These are phyloP conservation scores for Unio delphinus DNA, from an alignment of 2,888 invertebrate genomes.

Conservation along the genomic window DNA sequence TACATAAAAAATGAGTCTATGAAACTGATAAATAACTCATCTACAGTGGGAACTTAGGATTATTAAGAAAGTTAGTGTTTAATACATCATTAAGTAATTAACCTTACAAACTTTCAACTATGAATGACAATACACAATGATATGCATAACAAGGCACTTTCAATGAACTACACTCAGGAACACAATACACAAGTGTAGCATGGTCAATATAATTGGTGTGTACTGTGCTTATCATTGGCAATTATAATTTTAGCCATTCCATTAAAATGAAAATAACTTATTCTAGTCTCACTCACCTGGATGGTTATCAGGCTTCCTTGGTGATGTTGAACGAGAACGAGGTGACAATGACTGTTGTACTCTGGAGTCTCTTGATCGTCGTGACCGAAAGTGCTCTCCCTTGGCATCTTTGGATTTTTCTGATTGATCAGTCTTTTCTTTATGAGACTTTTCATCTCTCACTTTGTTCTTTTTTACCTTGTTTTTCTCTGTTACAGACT, in stretches of 20 bases:
- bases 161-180: no score
- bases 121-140: no score
- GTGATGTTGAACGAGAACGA: conserved; percentile 20
- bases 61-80: no score
- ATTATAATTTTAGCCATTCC: no score
- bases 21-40: no score
- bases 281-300: conserved; percentile 5
- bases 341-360: conserved; percentile 24
- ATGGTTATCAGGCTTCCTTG: conserved; percentile 11
- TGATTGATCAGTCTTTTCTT: conserved; percentile 14
- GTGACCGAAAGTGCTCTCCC: background rate
- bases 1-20: no score
- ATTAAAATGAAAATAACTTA: background rate
- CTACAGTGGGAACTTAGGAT: no score
- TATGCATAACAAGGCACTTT: no score
- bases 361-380: conserved; percentile 12
- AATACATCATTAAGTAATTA: no score
- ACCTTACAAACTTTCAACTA: no score
- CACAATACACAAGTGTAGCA: background rate
- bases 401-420: conserved; percentile 15
- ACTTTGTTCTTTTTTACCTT: conserved; percentile 33
- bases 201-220: background rate
- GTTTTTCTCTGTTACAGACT: conserved; percentile 46
- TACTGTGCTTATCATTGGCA: background rate
- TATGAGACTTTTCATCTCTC: conserved; percentile 14